Base-by-base conservation (phyloP, 1,140 invertebrate genomes). In the Meloidogyne hapla region DNA sequence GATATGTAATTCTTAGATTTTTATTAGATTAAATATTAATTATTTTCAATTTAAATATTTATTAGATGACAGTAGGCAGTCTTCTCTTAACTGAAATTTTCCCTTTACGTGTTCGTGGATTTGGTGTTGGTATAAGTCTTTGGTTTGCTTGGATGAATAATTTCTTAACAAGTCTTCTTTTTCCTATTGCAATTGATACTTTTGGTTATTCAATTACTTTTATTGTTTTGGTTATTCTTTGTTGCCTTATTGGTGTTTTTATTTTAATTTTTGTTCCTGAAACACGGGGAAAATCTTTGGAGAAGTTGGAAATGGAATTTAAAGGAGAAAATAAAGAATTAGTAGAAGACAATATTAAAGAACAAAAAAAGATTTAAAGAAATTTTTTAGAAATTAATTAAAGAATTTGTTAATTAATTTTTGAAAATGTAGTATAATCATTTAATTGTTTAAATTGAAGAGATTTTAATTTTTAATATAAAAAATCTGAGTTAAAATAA, bases 81-180 rank as follows among this genome's bases (percentile, higher is more conserved):
- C 38, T 73, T 33, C 61, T 73, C 8, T 38, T 73, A 18, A 64
- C 71, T 18, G 71, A 73, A 33, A 73, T 73, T 61, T 73, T 73
- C 12, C 71, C 71, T 23, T 33, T 73, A 64, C 71, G n/a, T 18
- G 40, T 73, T 40, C 71, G 71, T 63, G 71, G 71, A 15, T 33
- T 63, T 12, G 64, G 71, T 73, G 56, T 73, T 26, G 71, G 71
- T 33, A 18, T 73, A 33, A 63, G 71, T 28, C 33, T 38, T 26
- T 61, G 25, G 40, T 26, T 73, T 38, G 71, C 64, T 25, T 73
- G 71, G 71, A 56, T 73, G 71, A 73, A 61, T 21, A 73, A 73
- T 42, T 73, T 73, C 15, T 23, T 33, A n/a, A 28, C 61, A 5
- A 64, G 71, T 38, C 42, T 73, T 15, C 38, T 73, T 25, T 15